Evolutionary conservation across 2,888 invertebrate genomes (phyloP).

Genomic region (Gnatocerus cornutus): DNA sequence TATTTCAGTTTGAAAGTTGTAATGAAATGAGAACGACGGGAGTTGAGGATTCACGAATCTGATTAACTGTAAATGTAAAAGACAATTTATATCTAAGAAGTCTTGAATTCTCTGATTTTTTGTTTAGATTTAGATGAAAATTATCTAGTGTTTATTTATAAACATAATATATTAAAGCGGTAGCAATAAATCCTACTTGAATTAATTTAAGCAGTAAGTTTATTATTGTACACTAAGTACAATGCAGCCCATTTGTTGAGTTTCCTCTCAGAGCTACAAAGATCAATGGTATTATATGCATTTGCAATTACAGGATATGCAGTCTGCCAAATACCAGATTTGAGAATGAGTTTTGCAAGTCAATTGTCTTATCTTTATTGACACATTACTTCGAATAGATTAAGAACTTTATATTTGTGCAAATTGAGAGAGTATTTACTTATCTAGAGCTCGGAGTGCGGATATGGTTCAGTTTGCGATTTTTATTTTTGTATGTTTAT

Average conservation of each 20-base stretch:
- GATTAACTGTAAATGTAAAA: too few species aligned
- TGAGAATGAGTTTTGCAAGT: constrained; percentile 18
- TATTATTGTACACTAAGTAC: constrained; percentile 14
- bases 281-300: constrained; percentile 31
- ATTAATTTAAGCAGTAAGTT: constrained; percentile 29
- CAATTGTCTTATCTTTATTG: constrained; percentile 26
- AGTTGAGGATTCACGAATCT: too few species aligned
- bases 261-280: constrained; percentile 17
- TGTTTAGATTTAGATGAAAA: too few species aligned
- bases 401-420: constrained; percentile 9
- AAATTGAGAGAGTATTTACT: not conserved
- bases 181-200: constrained; percentile 15
- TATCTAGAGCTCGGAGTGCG: not conserved
- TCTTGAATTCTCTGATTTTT: too few species aligned
- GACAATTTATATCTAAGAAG: too few species aligned
- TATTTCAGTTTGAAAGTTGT: too few species aligned
- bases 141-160: too few species aligned
- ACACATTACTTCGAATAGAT: constrained; percentile 18
- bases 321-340: constrained; percentile 16
- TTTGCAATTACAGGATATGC: constrained; percentile 29
- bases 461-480: not conserved
- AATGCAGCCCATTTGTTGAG: constrained; percentile 25
- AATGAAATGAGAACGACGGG: too few species aligned
- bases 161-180: too few species aligned
- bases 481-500: constrained; percentile 1